Evolutionary conservation across 2,888 invertebrate species (phyloP), one percentile per base, ranked within the genome.

Genomic region (Drosophila borealis): DNA sequence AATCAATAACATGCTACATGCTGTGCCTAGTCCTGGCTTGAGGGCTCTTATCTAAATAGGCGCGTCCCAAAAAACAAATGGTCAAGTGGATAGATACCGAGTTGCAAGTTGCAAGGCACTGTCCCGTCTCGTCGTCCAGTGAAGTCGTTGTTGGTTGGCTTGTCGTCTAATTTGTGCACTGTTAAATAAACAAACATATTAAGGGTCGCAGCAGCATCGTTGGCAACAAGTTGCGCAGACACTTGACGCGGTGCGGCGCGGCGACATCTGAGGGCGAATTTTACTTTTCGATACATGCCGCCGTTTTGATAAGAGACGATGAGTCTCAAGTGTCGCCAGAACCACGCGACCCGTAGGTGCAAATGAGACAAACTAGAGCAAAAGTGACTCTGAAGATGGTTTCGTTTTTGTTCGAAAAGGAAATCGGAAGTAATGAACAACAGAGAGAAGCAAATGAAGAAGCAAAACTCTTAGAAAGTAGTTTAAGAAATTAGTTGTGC

Each of bases 11-110:
- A 64, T 44, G 68, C 55, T 21, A 57, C 74, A 55, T 75, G 72
- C 87, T 83, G 83, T 49, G 81, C 56, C 62, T 61, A 39, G 67
- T 10, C 44, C 42, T 34, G 54, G 34, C 53, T 54, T 42, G 33
- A 34, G 57, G 57, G 11, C 56, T 53, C 74, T 85, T 85, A 85
- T 89, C 89, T 85, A 88, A 85, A 85, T 89, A 85, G 85, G 86
- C 80, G 88, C 85, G 80, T 88, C 89, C 88, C 74, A 76, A 88
- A 80, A 84, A 70, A 87, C 87, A 88, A 88, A 83, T 88, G 83
- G 84, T 86, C 88, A 86, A 82, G 88, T 88, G 88, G 80, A 68
- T 70, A 88, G 88, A 88, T 80, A 79, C 34, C 41, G 41, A 10
- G 54, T 21, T 41, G 25, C 17, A 17, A 50, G 19, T 33, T 10